Base-by-base conservation (phyloP, 2,113 vertebrate species). In the Dendrocopos noguchii region DNA sequence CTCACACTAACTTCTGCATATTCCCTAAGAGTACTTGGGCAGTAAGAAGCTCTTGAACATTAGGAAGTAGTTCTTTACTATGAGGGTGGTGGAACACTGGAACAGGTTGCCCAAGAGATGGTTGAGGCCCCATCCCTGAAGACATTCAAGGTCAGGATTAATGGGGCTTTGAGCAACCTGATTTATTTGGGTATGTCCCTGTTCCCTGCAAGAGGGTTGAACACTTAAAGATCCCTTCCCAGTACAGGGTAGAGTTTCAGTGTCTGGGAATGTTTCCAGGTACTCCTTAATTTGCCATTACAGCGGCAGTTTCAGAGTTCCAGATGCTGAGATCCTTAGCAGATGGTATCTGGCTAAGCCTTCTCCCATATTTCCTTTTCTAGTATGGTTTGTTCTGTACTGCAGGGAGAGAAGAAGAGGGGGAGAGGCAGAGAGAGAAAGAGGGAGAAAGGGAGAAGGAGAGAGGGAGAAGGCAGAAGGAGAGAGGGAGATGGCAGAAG, bases 211-310 rank as follows among this genome's bases (percentile, higher is more conserved):
- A 22, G 50, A 22, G 50, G 5, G 10, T 12, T 52, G 50, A 52
- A 52, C 21, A 24, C 22, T 52, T 52, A 52, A 52, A 52, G 50
- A 52, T 52, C 50, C 50, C 50, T 52, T 52, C 21, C 50, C 16
- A 74, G 65, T 74, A 29, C n/a, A 71, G 28, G 22, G 65, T 60
- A 76, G 64, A 53, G 31, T 94, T 96, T 92, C 92, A 42, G 18
- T 47, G 53, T 67, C 87, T 94, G 87, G 92, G 90, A 95, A 79
- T 52, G 61, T 60, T 91, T 95, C 90, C 84, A 92, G 56, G 52
- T 84, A 50, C 39, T 80, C 68, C 92, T 85, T 74, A 92, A 71
- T 57, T 67, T 85, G 83, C 36, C 59, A 22, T 91, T 84, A 81
- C 6, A 72, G 66, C 60, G 21, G 52, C 8, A 81, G 28, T 86